These are phyloP conservation scores for Thalpophila matura DNA, from an alignment of 2,888 invertebrate genomes.

Conservation along the genomic window DNA sequence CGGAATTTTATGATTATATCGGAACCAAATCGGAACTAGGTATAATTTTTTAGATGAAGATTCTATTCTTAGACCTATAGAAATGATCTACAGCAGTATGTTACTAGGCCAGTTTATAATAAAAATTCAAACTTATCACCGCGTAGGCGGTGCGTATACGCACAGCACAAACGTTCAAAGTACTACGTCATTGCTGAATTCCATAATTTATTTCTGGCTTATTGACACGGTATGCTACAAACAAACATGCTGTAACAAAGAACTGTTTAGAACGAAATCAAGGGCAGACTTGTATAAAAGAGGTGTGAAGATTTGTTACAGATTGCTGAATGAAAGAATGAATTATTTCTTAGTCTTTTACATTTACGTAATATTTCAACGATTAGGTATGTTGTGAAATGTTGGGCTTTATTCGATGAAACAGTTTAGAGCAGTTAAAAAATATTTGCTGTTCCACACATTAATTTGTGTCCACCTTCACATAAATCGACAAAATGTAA, in stretches of 20 bases:
- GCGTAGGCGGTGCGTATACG: conserved; percentile 53
- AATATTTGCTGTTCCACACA: too few relatives aligned
- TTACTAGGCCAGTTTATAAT: conserved; percentile 35
- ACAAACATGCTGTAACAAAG: conserved; percentile 30
- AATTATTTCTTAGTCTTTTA: neutral
- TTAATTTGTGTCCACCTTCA: too few relatives aligned
- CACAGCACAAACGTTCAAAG: conserved; percentile 33
- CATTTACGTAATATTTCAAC: too few relatives aligned
- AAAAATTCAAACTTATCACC: conserved; percentile 24
- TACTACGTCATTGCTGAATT: conserved; percentile 60
- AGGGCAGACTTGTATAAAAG: conserved; percentile 5
- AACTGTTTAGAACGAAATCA: conserved; percentile 20
- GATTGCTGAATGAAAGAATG: neutral
- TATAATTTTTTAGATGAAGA: too few relatives aligned
- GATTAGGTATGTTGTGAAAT: too few relatives aligned
- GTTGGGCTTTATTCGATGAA: too few relatives aligned
- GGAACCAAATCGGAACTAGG: too few relatives aligned
- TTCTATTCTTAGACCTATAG: neutral
- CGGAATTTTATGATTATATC: too few relatives aligned
- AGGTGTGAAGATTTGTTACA: neutral
- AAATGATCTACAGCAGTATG: neutral
- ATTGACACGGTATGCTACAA: conserved; percentile 26
- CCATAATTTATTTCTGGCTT: conserved; percentile 63
- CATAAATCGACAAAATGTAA: too few relatives aligned
- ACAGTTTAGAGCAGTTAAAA: too few relatives aligned